Percentiles rank a stretch among this genome's conserved stretches.
These are phyloP conservation scores for Phyllopteryx taeniolatus DNA, from an alignment of 2,113 vertebrate species.

Conservation along the genomic window DNA sequence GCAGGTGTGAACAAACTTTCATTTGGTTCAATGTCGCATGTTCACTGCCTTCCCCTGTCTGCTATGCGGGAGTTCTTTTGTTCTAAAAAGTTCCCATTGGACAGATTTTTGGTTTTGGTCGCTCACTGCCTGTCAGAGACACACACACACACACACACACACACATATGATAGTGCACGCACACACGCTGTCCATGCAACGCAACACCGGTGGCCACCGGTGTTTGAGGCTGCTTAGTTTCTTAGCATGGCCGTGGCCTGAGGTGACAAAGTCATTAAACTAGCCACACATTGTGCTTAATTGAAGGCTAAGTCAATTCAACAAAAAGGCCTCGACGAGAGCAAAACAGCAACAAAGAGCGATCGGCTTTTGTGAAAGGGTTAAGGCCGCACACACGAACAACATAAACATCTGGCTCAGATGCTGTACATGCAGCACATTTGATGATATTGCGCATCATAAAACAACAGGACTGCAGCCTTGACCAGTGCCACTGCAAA, in stretches of 20 bases:
- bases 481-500: constrained; percentile 28
- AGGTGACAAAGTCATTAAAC: constrained; percentile 49
- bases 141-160: constrained; percentile 14
- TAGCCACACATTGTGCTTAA: constrained; percentile 42
- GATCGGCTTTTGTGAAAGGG: constrained; percentile 2
- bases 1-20: constrained; percentile 9
- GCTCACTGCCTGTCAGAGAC: constrained; percentile 37
- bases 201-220: constrained; percentile 8
- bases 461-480: constrained; percentile 38
- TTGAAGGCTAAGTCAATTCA: constrained; percentile 62
- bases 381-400: constrained; percentile 24
- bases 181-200: background rate
- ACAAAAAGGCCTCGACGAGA: constrained; percentile 39
- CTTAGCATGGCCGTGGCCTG: constrained; percentile 45
- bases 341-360: constrained; percentile 19
- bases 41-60: constrained; percentile 57
- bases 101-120: constrained; percentile 51
- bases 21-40: constrained; percentile 15
- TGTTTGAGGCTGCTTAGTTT: constrained; percentile 40
- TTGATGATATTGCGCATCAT: constrained; percentile 28
- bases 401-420: constrained; percentile 34
- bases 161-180: constrained; percentile 11
- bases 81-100: constrained; percentile 54
- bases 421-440: constrained; percentile 31
- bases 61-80: constrained; percentile 40